A percentile compares a stretch with the other conserved stretches of the same genome.
Evolutionary conservation across 2,888 invertebrate genomes (phyloP).

Genomic region (Sialis lutaria): DNA sequence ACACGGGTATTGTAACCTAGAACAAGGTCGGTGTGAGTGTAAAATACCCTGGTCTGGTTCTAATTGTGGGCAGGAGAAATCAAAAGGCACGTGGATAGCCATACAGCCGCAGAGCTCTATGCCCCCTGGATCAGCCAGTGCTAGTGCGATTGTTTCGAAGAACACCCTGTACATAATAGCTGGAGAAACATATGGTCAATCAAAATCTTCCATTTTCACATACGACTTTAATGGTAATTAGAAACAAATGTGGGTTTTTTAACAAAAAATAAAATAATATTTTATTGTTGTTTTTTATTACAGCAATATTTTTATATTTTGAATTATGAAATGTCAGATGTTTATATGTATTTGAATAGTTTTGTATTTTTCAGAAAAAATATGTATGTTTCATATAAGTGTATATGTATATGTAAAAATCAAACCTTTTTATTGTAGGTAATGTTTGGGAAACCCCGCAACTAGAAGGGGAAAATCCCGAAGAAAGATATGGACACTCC

Average conservation of each 20-base stretch:
- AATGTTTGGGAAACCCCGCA: conserved; percentile 58
- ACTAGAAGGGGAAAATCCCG: conserved; percentile 40
- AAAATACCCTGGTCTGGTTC: conserved; percentile 35
- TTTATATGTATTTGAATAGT: no score
- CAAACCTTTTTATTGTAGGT: conserved; percentile 19
- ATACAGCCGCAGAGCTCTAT: conserved; percentile 34
- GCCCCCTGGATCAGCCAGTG: conserved; percentile 60
- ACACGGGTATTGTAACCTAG: conserved; percentile 44
- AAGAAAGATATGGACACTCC: conserved; percentile 75
- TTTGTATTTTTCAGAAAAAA: no score
- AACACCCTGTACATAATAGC: conserved; percentile 69
- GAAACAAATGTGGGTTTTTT: no score
- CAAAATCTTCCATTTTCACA: conserved; percentile 29
- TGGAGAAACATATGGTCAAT: conserved; percentile 58
- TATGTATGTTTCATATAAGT: no score
- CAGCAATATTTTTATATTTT: no score
- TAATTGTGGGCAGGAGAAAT: conserved; percentile 46
- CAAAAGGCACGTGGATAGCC: conserved; percentile 54
- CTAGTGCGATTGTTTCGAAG: conserved; percentile 59
- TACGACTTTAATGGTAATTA: conserved; percentile 59
- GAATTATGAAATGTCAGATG: no score
- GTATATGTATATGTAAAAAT: no score
- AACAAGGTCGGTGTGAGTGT: conserved; percentile 42
- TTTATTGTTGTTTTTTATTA: no score
- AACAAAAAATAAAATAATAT: no score